Conservation (phyloP, 2,113 vertebrate genomes). For the Megalops atlanticus region DNA sequence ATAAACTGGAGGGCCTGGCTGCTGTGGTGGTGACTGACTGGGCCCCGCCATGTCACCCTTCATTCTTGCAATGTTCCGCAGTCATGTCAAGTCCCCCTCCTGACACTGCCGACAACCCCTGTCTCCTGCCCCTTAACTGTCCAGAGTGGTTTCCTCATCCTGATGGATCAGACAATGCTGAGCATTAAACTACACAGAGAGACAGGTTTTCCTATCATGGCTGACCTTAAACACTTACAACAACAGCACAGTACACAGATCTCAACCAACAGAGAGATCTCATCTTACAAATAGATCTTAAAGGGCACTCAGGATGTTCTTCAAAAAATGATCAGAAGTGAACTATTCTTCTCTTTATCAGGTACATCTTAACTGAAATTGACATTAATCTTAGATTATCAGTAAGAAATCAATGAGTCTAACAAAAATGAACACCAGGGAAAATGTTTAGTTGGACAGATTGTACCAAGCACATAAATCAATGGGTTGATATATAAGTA, state of each 20-base stretch:
- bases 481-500: not conserved
- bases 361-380: not conserved
- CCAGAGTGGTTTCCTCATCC: conserved; percentile 10
- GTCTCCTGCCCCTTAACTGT: conserved; percentile 22
- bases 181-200: not conserved
- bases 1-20: conserved; percentile 3
- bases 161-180: not conserved
- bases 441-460: not conserved
- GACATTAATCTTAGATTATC: not conserved
- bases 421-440: not conserved
- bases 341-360: not conserved
- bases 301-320: too few species aligned
- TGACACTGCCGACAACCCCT: conserved; percentile 5
- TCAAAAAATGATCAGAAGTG: too few species aligned
- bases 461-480: not conserved
- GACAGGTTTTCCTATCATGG: not conserved
- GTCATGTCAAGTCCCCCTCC: conserved; percentile 12
- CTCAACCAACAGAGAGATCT: too few species aligned
- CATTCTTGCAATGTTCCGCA: conserved; percentile 19
- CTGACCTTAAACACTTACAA: not conserved
- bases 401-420: not conserved
- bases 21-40: not conserved
- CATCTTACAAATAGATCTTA: not conserved
- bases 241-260: too few species aligned
- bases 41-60: conserved; percentile 19